A percentile compares a stretch with the other conserved stretches of the same genome.
Conservation (phyloP, 2,797 vertebrate species). For the Myiotriccus ornatus region DNA sequence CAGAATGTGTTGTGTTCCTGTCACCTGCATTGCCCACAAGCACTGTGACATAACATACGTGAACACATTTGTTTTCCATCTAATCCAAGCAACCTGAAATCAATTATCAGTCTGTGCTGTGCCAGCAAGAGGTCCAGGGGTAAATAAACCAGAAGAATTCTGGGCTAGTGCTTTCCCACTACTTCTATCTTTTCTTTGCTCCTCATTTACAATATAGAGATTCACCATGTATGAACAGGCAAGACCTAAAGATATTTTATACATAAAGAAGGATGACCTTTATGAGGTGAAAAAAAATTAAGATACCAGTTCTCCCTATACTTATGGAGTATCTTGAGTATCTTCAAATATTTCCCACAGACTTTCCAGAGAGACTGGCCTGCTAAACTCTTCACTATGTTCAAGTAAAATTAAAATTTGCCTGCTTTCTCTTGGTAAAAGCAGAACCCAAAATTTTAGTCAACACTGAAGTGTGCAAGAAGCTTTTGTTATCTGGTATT, state of each 20-base stretch:
- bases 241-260: not conserved
- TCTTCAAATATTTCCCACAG: not conserved
- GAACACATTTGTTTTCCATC: not conserved
- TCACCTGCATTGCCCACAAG: not conserved
- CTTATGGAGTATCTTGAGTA: not conserved
- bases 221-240: not conserved
- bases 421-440: not conserved
- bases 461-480: not conserved
- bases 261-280: not conserved
- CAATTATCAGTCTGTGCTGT: not conserved
- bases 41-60: not conserved
- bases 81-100: not conserved
- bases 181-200: not conserved
- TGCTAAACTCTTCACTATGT: not conserved
- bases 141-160: not conserved
- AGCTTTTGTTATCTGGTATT: not conserved
- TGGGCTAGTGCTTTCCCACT: not conserved
- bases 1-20: not conserved
- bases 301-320: not conserved
- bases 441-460: not conserved
- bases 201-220: not conserved
- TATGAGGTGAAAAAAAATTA: not conserved
- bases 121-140: not conserved
- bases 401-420: not conserved
- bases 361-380: not conserved